Evolutionary conservation across 2,888 invertebrate genomes (phyloP).

Genomic region (Nasonovia ribisnigri): DNA sequence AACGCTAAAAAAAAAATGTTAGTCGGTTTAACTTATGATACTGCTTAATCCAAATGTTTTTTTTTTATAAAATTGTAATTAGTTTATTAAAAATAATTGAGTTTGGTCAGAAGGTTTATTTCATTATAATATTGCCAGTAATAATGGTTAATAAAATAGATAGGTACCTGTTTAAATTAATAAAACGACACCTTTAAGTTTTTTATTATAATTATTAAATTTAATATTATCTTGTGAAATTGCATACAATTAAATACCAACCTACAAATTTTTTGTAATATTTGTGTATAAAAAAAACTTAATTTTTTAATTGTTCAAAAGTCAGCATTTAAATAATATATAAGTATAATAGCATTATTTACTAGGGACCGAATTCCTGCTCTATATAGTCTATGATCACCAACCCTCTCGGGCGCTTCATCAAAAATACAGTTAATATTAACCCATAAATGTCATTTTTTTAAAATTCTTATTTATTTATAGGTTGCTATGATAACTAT

Average conservation of each 20-base stretch:
- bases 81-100: background rate
- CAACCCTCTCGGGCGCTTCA: background rate
- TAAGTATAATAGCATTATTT: too few relatives aligned
- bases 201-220: background rate
- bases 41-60: background rate
- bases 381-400: background rate
- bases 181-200: background rate
- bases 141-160: background rate
- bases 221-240: background rate
- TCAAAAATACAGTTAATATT: background rate
- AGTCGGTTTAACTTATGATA: background rate
- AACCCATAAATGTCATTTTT: background rate
- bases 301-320: background rate
- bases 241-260: background rate
- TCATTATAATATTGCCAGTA: background rate
- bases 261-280: background rate
- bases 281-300: background rate
- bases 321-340: background rate
- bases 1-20: too few relatives aligned
- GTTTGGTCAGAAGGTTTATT: background rate
- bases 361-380: too few relatives aligned
- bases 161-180: background rate
- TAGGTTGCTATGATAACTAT: background rate
- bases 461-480: background rate
- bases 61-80: background rate